A percentile compares a stretch with the other conserved stretches of the same genome.
phyloP scores from a whole-genome alignment of 2,888 invertebrate species.

The Agrilus biguttatus region DNA sequence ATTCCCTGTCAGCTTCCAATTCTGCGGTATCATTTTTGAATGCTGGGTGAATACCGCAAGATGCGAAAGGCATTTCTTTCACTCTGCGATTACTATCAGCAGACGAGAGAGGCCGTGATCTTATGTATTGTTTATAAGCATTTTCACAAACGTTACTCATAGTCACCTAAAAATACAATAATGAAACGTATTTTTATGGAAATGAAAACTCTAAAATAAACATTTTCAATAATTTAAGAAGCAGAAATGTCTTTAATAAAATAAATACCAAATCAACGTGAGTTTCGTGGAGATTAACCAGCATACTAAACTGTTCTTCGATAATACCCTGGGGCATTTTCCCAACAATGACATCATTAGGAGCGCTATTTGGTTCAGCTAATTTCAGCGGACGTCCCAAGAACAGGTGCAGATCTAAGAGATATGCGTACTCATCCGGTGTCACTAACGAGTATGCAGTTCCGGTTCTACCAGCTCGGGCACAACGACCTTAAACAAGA shows the following conservation, averaged over 20 bases:
- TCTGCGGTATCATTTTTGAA: conserved; percentile 28
- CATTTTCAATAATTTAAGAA: neutral
- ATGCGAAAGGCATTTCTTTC: conserved; percentile 48
- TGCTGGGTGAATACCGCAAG: conserved; percentile 50
- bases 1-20: conserved; percentile 30
- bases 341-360: conserved; percentile 57
- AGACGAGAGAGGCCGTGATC: conserved; percentile 79
- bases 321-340: conserved; percentile 64
- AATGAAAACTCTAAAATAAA: neutral
- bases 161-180: conserved; percentile 34
- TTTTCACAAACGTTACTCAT: conserved; percentile 65
- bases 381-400: conserved; percentile 60
- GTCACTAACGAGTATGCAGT: conserved; percentile 82
- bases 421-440: conserved; percentile 81
- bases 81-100: conserved; percentile 76
- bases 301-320: conserved; percentile 68
- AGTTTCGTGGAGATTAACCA: conserved; percentile 59
- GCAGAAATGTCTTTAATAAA: neutral
- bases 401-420: conserved; percentile 91
- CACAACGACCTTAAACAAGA: conserved; percentile 60
- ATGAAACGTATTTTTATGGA: conserved; percentile 4
- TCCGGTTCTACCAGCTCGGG: conserved; percentile 85
- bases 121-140: conserved; percentile 81
- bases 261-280: conserved; percentile 57
- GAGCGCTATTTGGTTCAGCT: conserved; percentile 26